phyloP scores from a whole-genome alignment of 2,888 invertebrate genomes.

The Apotomis turbidana region DNA sequence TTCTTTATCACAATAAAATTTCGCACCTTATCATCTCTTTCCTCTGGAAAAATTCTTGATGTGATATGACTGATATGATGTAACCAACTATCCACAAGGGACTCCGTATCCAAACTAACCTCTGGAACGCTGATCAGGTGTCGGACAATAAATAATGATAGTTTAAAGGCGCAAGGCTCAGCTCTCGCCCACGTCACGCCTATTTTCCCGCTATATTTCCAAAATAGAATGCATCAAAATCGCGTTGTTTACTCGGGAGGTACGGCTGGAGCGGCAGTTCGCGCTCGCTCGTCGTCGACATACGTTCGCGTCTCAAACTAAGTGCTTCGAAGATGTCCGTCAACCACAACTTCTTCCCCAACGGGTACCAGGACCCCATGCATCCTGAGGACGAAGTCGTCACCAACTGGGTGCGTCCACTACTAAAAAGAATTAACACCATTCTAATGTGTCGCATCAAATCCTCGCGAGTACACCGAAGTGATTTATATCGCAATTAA shows the following conservation, averaged over 20 bases:
- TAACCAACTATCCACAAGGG: background rate
- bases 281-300: slow-evolving; percentile 73
- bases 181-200: slow-evolving; percentile 73
- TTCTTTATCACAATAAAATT: background rate
- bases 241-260: slow-evolving; percentile 77
- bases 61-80: too few species aligned
- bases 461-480: slow-evolving; percentile 6
- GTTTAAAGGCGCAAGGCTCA: slow-evolving; percentile 55
- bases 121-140: slow-evolving; percentile 36
- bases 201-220: slow-evolving; percentile 79
- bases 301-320: slow-evolving; percentile 63
- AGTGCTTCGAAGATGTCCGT: slow-evolving; percentile 69
- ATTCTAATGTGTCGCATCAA: slow-evolving; percentile 8
- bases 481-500: slow-evolving; percentile 34
- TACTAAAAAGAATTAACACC: slow-evolving; percentile 16
- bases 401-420: slow-evolving; percentile 84
- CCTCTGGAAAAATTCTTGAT: background rate
- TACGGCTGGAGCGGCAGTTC: slow-evolving; percentile 76
- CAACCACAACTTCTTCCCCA: slow-evolving; percentile 81
- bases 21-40: background rate
- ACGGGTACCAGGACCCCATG: slow-evolving; percentile 81
- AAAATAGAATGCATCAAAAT: slow-evolving; percentile 82
- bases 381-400: slow-evolving; percentile 84
- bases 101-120: slow-evolving; percentile 17
- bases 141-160: slow-evolving; percentile 53